Evolutionary conservation across 2,888 invertebrate genomes (phyloP), one percentile per base, ranked within the genome.

Genomic region (Rhagonycha lutea): DNA sequence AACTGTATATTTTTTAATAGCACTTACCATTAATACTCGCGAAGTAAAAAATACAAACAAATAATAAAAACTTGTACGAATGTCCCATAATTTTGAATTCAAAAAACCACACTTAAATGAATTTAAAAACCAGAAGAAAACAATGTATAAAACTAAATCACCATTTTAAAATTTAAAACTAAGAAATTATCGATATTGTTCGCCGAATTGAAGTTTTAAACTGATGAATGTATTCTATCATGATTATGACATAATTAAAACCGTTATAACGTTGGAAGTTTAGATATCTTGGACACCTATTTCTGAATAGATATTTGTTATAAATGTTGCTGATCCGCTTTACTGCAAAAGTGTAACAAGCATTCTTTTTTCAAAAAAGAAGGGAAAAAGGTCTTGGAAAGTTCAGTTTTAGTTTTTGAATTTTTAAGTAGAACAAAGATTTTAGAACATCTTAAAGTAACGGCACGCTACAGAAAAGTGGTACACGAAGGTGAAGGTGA

Each of bases 231-330:
- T 74, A 68, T 67, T 29, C 70, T 70, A 74, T 70, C 61, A 70
- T 68, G 68, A 70, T 74, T 74, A 70, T 70, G 74, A 70, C 70
- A 74, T 70, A 61, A 72, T 71, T 75, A 61, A 74, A 75, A 75
- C 75, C 75, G 75, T 75, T 75, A 75, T 60, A 69, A 69, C 5
- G 47, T n/a, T n/a, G n/a, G 47, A 47, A 47, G n/a, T 47, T 47
- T 47, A 47, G 47, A 47, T 47, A 47, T 47, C 32, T 47, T 47
- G 2, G 12, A 12, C 5, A 8, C 47, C 47, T n/a, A 47, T 47
- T 47, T 47, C n/a, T 47, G n/a, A 47, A 47, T 47, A 7, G 47
- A n/a, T 47, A n/a, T 47, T 7, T 47, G 47, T 7, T 47, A 47
- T 47, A n/a, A n/a, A 7, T 7, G 7, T 12, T n/a, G 47, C 2